Evolutionary conservation across 2,113 vertebrate genomes (phyloP), one percentile per base, ranked within the genome.

Genomic region (Heloderma charlesbogerti): DNA sequence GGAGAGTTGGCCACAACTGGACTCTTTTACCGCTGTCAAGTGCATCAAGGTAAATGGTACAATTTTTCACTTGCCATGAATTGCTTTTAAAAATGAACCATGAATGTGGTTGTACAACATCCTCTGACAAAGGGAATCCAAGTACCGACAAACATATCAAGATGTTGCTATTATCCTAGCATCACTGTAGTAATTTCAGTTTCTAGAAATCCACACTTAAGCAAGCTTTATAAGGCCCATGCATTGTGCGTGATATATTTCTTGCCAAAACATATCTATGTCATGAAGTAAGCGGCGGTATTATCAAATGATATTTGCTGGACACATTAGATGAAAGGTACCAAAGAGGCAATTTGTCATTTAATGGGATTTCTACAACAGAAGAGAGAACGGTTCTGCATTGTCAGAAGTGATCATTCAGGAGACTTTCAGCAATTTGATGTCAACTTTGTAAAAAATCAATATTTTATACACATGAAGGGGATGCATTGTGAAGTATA

Each of bases 401-500:
- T 84, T 86, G 54, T 87, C 31, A 74, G 13, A 87, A 91, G 86
- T 48, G 90, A 79, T 88, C 74, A 67, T 84, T 93, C 79, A 93
- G 48, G 31, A 89, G 12, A 9, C 66, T 43, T 12, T 90, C 20
- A 89, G 63, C 37, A 88, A n/a, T 86, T 93, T 88, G n/a, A 1
- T 92, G 48, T 89, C 63, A 91, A 45, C 67, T 95, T 43, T 93
- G 25, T 63, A 63, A 74, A 87, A n/a, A 91, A 83, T 57, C 91
- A 45, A 43, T 86, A 89, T 67, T 81, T 79, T 85, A 40, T 69
- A 89, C 20, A 87, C 31, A 9, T 79, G 29, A 89, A 31, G 13
- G 82, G 75, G n/a, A 31, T 89, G 34, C 1, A 66, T 1, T 75
- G 31, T 60, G 74, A 94, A 82, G 2, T 89, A 77, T 27, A 91